Evolutionary conservation across 2,113 vertebrate genomes (phyloP).

Genomic region (Limanda limanda): DNA sequence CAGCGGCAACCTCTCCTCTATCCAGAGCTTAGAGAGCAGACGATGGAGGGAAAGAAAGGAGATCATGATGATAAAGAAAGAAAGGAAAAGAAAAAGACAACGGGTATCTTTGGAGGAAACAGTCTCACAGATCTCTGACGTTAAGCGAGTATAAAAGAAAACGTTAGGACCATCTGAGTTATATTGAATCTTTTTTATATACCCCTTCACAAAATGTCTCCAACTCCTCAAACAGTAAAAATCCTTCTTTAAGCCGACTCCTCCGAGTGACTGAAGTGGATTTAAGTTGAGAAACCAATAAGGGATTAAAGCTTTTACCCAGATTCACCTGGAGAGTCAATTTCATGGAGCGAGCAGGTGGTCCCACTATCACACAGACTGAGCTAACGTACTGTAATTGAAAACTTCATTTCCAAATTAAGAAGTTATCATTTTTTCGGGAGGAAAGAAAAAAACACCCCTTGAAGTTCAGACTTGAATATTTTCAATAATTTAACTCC

Average conservation of each 20-base stretch:
- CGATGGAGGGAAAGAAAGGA: conserved; percentile 4
- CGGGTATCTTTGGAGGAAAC: not conserved
- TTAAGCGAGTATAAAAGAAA: not conserved
- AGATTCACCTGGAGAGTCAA: conserved; percentile 46
- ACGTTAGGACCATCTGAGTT: not conserved
- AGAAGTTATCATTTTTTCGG: conserved; percentile 15
- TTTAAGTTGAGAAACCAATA: conserved; percentile 48
- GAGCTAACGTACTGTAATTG: conserved; percentile 37
- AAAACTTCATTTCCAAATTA: conserved; percentile 52
- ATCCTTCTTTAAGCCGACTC: conserved; percentile 29
- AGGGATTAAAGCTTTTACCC: conserved; percentile 47
- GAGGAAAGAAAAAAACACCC: not conserved
- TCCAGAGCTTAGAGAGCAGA: conserved; percentile 87
- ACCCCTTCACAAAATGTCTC: conserved; percentile 21
- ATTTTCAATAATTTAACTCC: conserved; percentile 11
- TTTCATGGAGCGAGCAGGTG: conserved; percentile 42
- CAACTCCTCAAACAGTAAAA: conserved; percentile 31
- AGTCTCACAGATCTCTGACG: conserved; percentile 18
- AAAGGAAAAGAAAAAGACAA: not conserved
- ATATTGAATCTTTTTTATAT: not conserved
- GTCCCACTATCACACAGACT: conserved; percentile 17
- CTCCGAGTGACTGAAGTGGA: conserved; percentile 41
- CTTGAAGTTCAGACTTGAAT: conserved; percentile 26
- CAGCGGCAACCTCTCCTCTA: conserved; percentile 91
- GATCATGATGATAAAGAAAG: not conserved